Conservation (phyloP, 2,888 invertebrate genomes). For the Amaurobius ferox region DNA sequence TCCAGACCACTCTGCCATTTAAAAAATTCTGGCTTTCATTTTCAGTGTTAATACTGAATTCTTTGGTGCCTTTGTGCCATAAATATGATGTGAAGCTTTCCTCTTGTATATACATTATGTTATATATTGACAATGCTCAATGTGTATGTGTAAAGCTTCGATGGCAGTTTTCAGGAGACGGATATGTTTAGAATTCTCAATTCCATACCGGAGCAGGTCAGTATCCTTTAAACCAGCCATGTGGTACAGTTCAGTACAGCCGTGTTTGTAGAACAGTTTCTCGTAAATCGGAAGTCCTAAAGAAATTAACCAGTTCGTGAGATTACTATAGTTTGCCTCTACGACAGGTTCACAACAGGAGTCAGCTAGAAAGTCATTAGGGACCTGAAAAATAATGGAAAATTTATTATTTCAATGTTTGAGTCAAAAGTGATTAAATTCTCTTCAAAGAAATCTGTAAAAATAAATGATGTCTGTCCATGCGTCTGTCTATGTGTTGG, state of each 20-base stretch:
- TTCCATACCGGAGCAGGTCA: constrained; percentile 69
- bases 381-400: constrained; percentile 75
- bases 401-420: no score
- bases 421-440: not conserved
- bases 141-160: constrained; percentile 72
- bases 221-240: constrained; percentile 74
- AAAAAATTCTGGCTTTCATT: no score
- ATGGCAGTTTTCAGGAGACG: constrained; percentile 73
- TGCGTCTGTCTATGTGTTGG: no score
- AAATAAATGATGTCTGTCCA: no score
- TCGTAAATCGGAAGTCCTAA: constrained; percentile 78
- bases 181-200: constrained; percentile 70
- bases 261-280: constrained; percentile 55
- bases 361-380: constrained; percentile 77
- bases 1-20: no score
- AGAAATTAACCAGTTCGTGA: constrained; percentile 77
- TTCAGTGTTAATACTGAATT: no score
- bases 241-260: constrained; percentile 75
- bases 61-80: no score
- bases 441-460: no score
- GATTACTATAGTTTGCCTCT: constrained; percentile 76
- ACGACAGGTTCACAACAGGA: constrained; percentile 76
- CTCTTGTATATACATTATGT: not conserved
- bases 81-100: not conserved
- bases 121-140: constrained; percentile 48